phyloP scores from a whole-genome alignment of 2,113 vertebrate species.

The Xerus inauris region DNA sequence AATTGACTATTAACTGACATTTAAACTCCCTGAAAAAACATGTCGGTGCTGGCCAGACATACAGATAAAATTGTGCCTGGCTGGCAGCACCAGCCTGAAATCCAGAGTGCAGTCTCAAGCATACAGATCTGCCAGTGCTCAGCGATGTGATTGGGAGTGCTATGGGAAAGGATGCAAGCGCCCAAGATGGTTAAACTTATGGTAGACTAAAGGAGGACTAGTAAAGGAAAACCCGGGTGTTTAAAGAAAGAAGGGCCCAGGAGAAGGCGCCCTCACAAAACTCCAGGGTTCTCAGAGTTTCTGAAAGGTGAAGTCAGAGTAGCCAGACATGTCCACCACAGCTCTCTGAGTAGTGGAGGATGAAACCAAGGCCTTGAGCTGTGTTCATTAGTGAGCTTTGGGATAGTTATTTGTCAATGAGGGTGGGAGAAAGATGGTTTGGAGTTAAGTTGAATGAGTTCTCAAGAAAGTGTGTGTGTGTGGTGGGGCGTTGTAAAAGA shows the following conservation, averaged over 20 bases:
- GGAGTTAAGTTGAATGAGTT: not conserved
- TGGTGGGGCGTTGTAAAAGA: not conserved
- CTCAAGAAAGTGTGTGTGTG: not conserved
- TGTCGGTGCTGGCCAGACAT: not conserved
- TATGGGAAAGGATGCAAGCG: not conserved
- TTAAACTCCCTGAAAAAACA: not conserved
- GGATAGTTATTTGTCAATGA: not conserved
- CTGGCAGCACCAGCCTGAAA: not conserved
- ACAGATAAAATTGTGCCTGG: not conserved
- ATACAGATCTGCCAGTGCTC: not conserved
- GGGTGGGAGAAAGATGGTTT: not conserved
- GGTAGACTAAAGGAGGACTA: not conserved
- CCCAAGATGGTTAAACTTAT: not conserved
- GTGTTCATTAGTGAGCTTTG: not conserved
- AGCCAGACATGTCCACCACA: not conserved
- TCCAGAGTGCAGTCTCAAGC: rapidly evolving
- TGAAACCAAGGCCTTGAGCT: not conserved
- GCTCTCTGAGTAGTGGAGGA: not conserved
- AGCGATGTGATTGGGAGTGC: not conserved
- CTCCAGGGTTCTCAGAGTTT: not conserved
- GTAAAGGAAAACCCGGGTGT: not conserved
- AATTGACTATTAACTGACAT: not conserved
- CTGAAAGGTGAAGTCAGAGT: too few species aligned
- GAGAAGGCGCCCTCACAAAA: not conserved
- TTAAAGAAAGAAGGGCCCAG: not conserved